A percentile compares a stretch with the other conserved stretches of the same genome.
phyloP scores from a whole-genome alignment of 2,797 vertebrate species.

The Acipenser ruthenus region DNA sequence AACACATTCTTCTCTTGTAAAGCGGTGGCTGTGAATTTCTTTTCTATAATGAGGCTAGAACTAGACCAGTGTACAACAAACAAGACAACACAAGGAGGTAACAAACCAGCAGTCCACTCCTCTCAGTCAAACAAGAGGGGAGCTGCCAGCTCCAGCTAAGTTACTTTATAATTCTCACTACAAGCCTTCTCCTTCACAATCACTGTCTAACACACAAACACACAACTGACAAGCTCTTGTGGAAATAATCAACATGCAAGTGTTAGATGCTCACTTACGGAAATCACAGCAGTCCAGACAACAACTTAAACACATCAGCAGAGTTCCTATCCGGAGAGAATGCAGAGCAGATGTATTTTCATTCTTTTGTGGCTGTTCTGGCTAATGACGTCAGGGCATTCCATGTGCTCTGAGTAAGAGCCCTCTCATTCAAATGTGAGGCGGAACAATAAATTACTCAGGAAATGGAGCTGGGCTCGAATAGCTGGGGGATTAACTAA shows the following conservation, averaged over 20 bases:
- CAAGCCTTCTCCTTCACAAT: neutral
- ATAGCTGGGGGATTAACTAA: conserved; percentile 18
- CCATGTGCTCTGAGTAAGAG: conserved; percentile 40
- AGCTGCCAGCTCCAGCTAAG: neutral
- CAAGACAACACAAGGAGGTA: no score
- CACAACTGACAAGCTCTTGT: neutral
- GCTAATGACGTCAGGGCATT: conserved; percentile 74
- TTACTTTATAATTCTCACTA: neutral
- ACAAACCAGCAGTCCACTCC: no score
- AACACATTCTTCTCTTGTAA: no score
- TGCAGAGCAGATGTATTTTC: conserved; percentile 47
- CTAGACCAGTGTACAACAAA: no score
- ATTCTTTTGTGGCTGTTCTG: conserved; percentile 62
- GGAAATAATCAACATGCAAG: conserved; percentile 20
- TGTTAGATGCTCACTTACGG: conserved; percentile 32
- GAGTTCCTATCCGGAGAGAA: conserved; percentile 53
- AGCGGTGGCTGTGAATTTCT: no score
- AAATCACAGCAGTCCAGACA: conserved; percentile 67
- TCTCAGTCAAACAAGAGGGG: no score
- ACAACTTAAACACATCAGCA: conserved; percentile 45
- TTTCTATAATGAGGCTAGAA: no score
- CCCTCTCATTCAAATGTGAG: conserved; percentile 3
- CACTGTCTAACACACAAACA: neutral
- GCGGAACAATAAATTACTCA: conserved; percentile 28
- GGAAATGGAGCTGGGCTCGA: conserved; percentile 41